A percentile compares a stretch with the other conserved stretches of the same genome.
These are phyloP conservation scores for Darevskia mixta DNA, from an alignment of 2,797 vertebrate genomes.

Conservation along the genomic window DNA sequence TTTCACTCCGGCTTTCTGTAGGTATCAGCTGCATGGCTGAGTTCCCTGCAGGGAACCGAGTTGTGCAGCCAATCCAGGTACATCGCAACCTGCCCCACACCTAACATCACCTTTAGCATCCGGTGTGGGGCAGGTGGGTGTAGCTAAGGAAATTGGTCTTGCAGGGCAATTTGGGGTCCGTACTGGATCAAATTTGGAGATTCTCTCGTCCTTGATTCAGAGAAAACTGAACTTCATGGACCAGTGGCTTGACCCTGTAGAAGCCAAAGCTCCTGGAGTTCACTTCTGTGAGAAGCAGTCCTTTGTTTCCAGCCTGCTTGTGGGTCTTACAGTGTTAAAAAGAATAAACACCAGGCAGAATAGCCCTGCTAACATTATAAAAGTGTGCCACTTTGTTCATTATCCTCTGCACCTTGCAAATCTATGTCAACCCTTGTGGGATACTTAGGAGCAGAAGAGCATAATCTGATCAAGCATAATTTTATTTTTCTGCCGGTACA, in stretches of 20 bases:
- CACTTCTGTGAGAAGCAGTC: background rate
- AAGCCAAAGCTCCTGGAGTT: background rate
- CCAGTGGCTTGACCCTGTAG: background rate
- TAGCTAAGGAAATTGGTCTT: no score
- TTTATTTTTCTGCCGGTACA: slow-evolving; percentile 64
- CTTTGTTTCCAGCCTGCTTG: slow-evolving; percentile 8
- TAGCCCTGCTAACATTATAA: slow-evolving; percentile 26
- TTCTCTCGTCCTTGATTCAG: no score
- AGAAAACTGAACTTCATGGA: no score
- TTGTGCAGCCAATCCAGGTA: no score
- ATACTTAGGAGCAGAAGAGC: slow-evolving; percentile 62
- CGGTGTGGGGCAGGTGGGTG: no score
- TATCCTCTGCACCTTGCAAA: slow-evolving; percentile 60
- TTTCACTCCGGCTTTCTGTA: no score
- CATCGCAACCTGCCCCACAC: no score
- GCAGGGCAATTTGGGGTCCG: no score
- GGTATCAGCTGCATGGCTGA: no score
- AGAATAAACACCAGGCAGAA: slow-evolving; percentile 38
- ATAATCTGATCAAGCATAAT: slow-evolving; percentile 68
- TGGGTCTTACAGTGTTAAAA: slow-evolving; percentile 23
- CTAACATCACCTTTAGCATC: no score
- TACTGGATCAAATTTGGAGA: no score
- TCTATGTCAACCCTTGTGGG: slow-evolving; percentile 46
- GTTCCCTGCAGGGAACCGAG: no score
- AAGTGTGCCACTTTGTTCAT: slow-evolving; percentile 49